phyloP scores from a whole-genome alignment of 2,888 invertebrate genomes.

The Noctua janthina region DNA sequence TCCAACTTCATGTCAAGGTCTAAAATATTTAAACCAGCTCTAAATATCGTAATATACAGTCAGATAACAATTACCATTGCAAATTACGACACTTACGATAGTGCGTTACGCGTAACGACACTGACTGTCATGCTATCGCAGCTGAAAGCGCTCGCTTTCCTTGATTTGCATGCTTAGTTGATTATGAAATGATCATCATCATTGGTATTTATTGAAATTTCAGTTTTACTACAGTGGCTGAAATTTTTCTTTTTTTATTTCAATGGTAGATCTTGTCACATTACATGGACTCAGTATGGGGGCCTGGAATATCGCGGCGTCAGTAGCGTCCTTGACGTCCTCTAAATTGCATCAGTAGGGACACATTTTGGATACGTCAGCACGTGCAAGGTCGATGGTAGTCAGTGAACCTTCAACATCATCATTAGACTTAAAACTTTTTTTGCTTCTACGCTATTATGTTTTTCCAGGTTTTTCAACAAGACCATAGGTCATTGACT shows the following conservation, averaged over 20 bases:
- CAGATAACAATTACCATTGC: constrained; percentile 57
- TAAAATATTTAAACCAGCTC: constrained; percentile 28
- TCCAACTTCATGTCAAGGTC: constrained; percentile 54
- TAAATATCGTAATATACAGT: constrained; percentile 41
- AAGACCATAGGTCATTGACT: background rate
- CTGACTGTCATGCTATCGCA: constrained; percentile 52
- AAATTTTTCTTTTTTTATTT: background rate
- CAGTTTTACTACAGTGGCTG: background rate
- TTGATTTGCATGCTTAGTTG: constrained; percentile 68
- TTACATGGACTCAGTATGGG: background rate
- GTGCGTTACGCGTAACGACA: constrained; percentile 41
- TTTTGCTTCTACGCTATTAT: background rate
- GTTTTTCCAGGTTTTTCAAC: background rate
- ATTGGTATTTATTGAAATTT: constrained; percentile 33
- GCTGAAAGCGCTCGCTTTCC: constrained; percentile 69
- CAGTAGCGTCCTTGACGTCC: background rate
- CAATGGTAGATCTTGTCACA: background rate
- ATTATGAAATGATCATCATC: constrained; percentile 45
- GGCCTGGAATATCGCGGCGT: background rate
- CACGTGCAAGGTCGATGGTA: background rate
- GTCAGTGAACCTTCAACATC: background rate
- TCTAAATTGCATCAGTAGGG: background rate
- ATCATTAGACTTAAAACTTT: background rate
- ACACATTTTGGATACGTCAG: background rate
- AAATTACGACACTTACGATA: constrained; percentile 54